These are phyloP conservation scores for Lycopodina hypogea DNA, from an alignment of 37 sponge, comb jelly and placozoan genomes.

Conservation along the genomic window DNA sequence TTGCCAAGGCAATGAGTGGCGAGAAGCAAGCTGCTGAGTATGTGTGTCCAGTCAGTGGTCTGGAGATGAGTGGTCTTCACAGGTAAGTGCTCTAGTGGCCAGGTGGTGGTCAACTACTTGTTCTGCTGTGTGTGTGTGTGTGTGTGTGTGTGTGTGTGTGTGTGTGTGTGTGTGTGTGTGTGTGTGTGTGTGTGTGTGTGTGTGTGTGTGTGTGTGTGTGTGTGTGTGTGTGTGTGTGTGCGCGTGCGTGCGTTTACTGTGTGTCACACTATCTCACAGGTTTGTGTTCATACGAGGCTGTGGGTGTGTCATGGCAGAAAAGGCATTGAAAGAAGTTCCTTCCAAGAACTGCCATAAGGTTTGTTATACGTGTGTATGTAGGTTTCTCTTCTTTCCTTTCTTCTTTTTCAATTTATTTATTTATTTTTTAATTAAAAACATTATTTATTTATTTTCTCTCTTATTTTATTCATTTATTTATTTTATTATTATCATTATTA, in stretches of 20 bases:
- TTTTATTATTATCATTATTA: too few relatives aligned
- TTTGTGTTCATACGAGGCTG: conserved; percentile 68
- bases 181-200: too few relatives aligned
- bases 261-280: too few relatives aligned
- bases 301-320: conserved; percentile 90
- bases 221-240: too few relatives aligned
- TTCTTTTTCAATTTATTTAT: too few relatives aligned
- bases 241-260: too few relatives aligned
- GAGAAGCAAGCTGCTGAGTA: conserved; percentile 64
- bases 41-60: conserved; percentile 89
- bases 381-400: background rate
- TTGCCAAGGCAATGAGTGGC: conserved; percentile 57
- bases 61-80: conserved; percentile 96
- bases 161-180: too few relatives aligned
- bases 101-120: background rate
- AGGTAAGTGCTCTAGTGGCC: background rate
- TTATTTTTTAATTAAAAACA: too few relatives aligned
- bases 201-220: too few relatives aligned
- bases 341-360: conserved; percentile 74
- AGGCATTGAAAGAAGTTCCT: conserved; percentile 78
- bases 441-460: too few relatives aligned
- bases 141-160: too few relatives aligned
- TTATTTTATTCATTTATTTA: too few relatives aligned
- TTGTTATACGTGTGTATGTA: background rate
- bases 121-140: conserved; percentile 64